A percentile compares a stretch with the other conserved stretches of the same genome.
Evolutionary conservation across 2,113 vertebrate species (phyloP).

Genomic region (Takifugu flavidus): DNA sequence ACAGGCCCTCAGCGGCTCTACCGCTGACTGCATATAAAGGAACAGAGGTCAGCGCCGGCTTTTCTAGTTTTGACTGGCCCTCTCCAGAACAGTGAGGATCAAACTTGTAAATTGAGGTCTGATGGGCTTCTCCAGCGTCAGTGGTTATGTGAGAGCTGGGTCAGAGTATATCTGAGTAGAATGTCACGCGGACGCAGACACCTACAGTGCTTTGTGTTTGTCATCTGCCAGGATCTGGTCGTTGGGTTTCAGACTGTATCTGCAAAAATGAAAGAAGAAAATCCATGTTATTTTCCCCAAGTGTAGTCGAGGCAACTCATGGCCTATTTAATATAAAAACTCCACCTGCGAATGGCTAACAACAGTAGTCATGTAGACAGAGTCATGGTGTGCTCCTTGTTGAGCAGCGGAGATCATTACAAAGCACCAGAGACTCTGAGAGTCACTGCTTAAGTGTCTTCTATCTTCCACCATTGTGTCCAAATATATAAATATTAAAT

Average conservation of each 20-base stretch:
- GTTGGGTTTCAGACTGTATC: constrained; percentile 92
- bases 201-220: constrained; percentile 95
- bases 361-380: not conserved
- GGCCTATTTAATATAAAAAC: not conserved
- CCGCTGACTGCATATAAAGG: not conserved
- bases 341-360: not conserved
- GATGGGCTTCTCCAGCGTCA: not conserved
- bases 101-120: constrained; percentile 8
- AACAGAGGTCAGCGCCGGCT: not conserved
- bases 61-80: constrained; percentile 45
- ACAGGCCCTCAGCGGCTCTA: constrained; percentile 12
- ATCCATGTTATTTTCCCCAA: not conserved
- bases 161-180: not conserved
- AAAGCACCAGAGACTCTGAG: not conserved
- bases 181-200: constrained; percentile 25
- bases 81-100: constrained; percentile 26
- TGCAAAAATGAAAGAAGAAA: constrained; percentile 52
- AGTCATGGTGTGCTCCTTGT: too few species aligned
- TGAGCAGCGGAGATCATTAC: not conserved
- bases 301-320: not conserved
- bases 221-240: constrained; percentile 98
- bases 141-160: not conserved
- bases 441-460: not conserved
- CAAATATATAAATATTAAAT: not conserved
- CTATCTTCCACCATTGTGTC: not conserved